Conservation (phyloP, 64 coral and sea anemone species). For the Cladopsammia gracilis region DNA sequence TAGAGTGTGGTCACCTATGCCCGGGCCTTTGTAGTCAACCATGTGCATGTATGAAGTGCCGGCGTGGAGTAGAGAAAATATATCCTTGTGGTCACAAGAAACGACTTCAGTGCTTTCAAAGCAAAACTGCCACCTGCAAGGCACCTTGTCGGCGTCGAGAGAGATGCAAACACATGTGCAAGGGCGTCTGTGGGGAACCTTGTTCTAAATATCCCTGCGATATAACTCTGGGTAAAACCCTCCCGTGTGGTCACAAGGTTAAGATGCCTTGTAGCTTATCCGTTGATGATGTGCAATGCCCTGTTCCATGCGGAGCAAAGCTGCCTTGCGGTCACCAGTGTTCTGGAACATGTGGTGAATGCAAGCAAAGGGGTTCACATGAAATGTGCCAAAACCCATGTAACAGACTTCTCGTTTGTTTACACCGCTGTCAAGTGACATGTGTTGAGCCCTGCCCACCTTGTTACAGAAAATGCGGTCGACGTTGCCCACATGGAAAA, state of each 20-base stretch:
- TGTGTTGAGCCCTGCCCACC: slow-evolving; percentile 73
- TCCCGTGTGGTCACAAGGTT: slow-evolving; percentile 55
- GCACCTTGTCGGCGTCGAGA: slow-evolving; percentile 14
- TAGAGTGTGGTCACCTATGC: slow-evolving; percentile 41
- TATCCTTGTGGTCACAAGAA: slow-evolving; percentile 40
- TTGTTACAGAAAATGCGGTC: slow-evolving; percentile 49
- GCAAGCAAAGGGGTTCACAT: slow-evolving; percentile 40
- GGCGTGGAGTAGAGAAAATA: slow-evolving; percentile 18
- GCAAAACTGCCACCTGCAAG: neutral
- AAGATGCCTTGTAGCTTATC: slow-evolving; percentile 28
- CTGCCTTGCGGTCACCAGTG: slow-evolving; percentile 62
- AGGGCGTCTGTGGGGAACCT: slow-evolving; percentile 9
- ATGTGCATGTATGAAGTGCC: slow-evolving; percentile 51
- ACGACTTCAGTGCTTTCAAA: neutral
- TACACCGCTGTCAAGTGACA: slow-evolving; percentile 54
- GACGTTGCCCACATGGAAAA: slow-evolving; percentile 52
- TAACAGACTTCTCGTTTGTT: slow-evolving; percentile 62
- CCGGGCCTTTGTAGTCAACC: slow-evolving; percentile 14
- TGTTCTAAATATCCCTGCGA: slow-evolving; percentile 52
- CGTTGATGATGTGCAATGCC: slow-evolving; percentile 13
- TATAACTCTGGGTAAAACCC: neutral
- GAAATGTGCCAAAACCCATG: slow-evolving; percentile 60
- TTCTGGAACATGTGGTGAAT: slow-evolving; percentile 41
- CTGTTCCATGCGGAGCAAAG: slow-evolving; percentile 7
- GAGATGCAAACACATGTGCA: neutral